Evolutionary conservation across 2,797 vertebrate species (phyloP).

Genomic region (Halcyon smyrnensis): DNA sequence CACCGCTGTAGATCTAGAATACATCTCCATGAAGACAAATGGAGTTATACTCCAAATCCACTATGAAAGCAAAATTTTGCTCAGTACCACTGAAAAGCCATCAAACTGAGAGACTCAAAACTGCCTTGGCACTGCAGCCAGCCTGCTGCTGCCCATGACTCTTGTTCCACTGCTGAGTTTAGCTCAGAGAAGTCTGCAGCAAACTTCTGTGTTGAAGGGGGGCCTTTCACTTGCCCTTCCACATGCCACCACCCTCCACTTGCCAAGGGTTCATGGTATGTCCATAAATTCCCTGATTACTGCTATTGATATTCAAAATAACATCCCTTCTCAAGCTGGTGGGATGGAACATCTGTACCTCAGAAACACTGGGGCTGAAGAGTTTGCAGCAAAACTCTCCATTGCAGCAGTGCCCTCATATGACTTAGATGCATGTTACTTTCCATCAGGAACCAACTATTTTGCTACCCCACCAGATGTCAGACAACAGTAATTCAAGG

Average conservation of each 20-base stretch:
- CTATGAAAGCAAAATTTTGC: not conserved
- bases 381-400: not conserved
- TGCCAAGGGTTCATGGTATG: not conserved
- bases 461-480: constrained; percentile 32
- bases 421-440: not conserved
- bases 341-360: not conserved
- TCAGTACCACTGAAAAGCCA: not conserved
- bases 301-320: not conserved
- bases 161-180: not conserved
- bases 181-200: not conserved
- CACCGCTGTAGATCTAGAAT: not conserved
- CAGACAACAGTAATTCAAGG: not conserved
- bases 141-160: not conserved
- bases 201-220: not conserved
- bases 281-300: not conserved
- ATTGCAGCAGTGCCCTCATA: not conserved
- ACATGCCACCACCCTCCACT: accelerated
- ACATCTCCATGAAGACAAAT: constrained; percentile 14
- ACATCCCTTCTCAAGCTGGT: not conserved
- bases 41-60: not conserved
- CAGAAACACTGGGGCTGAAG: not conserved
- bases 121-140: not conserved
- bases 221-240: not conserved
- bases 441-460: not conserved
- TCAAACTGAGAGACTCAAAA: not conserved